A percentile compares a stretch with the other conserved stretches of the same genome.
These are phyloP conservation scores for Heliconius charithonia DNA, from an alignment of 2,888 invertebrate genomes.

Conservation along the genomic window DNA sequence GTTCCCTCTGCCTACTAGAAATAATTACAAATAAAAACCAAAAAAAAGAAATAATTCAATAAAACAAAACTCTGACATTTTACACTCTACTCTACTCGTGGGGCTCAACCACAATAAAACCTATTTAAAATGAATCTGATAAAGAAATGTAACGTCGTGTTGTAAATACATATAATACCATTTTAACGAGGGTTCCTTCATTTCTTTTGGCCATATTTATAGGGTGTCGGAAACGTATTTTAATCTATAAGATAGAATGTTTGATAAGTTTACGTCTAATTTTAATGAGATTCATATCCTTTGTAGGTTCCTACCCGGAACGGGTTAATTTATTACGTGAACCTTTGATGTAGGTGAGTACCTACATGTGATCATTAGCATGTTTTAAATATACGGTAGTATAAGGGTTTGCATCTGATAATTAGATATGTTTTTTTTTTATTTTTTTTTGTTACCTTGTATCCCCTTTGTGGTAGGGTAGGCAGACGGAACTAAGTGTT, in stretches of 20 bases:
- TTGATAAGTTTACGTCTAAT: constrained; percentile 52
- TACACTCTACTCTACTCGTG: constrained; percentile 24
- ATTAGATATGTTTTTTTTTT: background rate
- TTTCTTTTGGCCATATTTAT: constrained; percentile 47
- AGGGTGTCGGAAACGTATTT: constrained; percentile 47
- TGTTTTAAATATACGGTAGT: constrained; percentile 34
- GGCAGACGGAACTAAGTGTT: background rate
- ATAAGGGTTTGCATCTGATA: constrained; percentile 21
- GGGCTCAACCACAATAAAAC: constrained; percentile 44
- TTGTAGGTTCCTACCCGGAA: constrained; percentile 30
- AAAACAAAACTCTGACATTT: background rate
- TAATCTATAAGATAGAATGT: constrained; percentile 48
- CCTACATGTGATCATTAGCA: constrained; percentile 24
- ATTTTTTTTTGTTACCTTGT: background rate
- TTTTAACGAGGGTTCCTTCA: constrained; percentile 58
- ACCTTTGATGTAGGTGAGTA: constrained; percentile 34
- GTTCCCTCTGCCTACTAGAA: too few relatives aligned
- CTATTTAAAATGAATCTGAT: constrained; percentile 61
- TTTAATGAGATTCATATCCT: constrained; percentile 52
- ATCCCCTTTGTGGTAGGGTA: background rate
- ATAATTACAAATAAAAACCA: too few relatives aligned
- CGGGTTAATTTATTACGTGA: constrained; percentile 34
- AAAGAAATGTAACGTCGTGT: constrained; percentile 51
- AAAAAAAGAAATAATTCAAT: background rate
- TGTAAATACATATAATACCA: constrained; percentile 52